Conservation (phyloP, 2,113 vertebrate species). For the Chloebia gouldiae region DNA sequence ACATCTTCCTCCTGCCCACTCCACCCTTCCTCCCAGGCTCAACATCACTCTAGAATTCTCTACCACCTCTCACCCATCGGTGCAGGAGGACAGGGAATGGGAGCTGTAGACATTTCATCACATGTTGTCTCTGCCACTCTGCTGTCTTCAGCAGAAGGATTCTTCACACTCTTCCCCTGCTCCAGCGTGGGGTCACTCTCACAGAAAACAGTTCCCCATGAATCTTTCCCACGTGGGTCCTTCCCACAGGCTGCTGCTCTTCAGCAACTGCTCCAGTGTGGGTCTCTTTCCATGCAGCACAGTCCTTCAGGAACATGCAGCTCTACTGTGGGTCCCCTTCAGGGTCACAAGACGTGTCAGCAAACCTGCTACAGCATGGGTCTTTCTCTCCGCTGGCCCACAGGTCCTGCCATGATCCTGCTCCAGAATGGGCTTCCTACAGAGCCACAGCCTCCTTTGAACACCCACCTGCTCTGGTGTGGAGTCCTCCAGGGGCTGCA, state of each 20-base stretch:
- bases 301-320: background rate
- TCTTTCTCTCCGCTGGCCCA: background rate
- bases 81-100: background rate
- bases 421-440: accelerated
- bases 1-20: background rate
- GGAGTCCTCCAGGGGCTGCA: accelerated
- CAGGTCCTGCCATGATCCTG: background rate
- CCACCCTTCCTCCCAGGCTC: background rate
- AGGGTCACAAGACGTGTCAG: background rate
- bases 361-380: background rate
- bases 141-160: background rate
- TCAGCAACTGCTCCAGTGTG: background rate
- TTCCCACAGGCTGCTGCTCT: background rate
- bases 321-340: background rate
- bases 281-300: background rate
- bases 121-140: background rate
- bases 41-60: accelerated
- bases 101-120: background rate
- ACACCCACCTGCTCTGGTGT: accelerated
- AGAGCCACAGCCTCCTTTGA: background rate
- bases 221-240: background rate
- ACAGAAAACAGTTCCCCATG: background rate
- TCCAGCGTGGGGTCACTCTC: background rate
- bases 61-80: accelerated
- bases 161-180: background rate